These are phyloP conservation scores for Heliothis virescens DNA, from an alignment of 1,140 invertebrate genomes.

Conservation along the genomic window DNA sequence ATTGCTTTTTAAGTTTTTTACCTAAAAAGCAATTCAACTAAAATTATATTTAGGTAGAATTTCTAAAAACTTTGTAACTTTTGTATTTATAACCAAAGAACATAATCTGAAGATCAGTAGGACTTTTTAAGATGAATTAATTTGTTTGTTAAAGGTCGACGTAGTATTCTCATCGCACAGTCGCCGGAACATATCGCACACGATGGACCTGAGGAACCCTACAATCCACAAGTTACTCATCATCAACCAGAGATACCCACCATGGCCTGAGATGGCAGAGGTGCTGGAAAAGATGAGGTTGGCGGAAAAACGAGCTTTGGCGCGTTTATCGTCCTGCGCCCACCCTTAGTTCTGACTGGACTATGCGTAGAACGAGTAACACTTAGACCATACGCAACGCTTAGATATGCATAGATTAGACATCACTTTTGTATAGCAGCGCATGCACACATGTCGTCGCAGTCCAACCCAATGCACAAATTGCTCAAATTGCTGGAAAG, in stretches of 20 bases:
- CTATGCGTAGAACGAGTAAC: neutral
- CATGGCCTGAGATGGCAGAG: constrained; percentile 80
- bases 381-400: neutral
- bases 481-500: too few relatives aligned
- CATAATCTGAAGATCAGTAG: too few relatives aligned
- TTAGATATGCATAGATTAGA: neutral
- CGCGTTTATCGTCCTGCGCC: constrained; percentile 62
- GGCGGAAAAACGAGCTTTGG: constrained; percentile 69
- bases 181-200: constrained; percentile 70
- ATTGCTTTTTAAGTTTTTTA: too few relatives aligned
- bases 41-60: too few relatives aligned
- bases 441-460: neutral
- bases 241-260: constrained; percentile 75
- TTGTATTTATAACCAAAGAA: too few relatives aligned
- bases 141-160: constrained; percentile 66
- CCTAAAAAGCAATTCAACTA: too few relatives aligned
- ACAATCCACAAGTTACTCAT: constrained; percentile 68
- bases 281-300: constrained; percentile 73
- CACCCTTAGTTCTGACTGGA: constrained; percentile 44
- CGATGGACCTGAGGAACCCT: constrained; percentile 75
- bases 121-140: too few relatives aligned
- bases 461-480: too few relatives aligned
- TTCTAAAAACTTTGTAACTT: too few relatives aligned
- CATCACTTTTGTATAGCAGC: neutral
- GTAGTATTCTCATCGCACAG: constrained; percentile 64